Conservation (phyloP, 2,113 vertebrate genomes). For the Salminus brasiliensis region DNA sequence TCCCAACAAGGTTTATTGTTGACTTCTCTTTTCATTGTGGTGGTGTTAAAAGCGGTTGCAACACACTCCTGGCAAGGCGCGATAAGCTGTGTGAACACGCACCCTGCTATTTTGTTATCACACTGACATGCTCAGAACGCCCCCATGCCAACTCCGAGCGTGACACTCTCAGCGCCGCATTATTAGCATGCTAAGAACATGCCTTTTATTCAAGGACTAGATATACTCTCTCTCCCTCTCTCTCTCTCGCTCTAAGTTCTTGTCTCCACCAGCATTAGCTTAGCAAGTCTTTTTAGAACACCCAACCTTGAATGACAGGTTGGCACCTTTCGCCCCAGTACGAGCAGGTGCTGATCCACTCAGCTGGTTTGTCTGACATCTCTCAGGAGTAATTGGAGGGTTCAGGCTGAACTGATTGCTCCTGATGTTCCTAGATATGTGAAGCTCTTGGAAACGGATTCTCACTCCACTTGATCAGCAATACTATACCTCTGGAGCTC, state of each 20-base stretch:
- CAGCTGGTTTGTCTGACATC: slow-evolving; percentile 59
- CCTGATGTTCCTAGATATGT: slow-evolving; percentile 50
- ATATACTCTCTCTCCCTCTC: slow-evolving; percentile 40
- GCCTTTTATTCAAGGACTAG: slow-evolving; percentile 63
- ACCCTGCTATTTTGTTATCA: slow-evolving; percentile 74
- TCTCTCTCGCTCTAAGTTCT: slow-evolving; percentile 6
- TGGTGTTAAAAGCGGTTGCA: slow-evolving; percentile 61
- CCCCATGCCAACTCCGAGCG: slow-evolving; percentile 60
- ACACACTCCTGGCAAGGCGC: slow-evolving; percentile 64
- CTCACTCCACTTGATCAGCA: slow-evolving; percentile 16
- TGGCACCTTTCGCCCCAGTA: slow-evolving; percentile 51
- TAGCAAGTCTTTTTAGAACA: slow-evolving; percentile 18
- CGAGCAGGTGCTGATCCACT: slow-evolving; percentile 66
- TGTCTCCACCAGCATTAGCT: slow-evolving; percentile 29
- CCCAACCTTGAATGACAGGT: slow-evolving; percentile 61
- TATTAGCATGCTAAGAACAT: slow-evolving; percentile 67
- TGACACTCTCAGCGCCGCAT: slow-evolving; percentile 60
- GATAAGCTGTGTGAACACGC: slow-evolving; percentile 74
- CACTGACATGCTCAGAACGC: slow-evolving; percentile 67
- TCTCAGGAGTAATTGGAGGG: slow-evolving; percentile 54
- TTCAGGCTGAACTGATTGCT: slow-evolving; percentile 57
- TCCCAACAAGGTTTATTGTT: slow-evolving; percentile 43
- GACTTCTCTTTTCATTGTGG: slow-evolving; percentile 53
- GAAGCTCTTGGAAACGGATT: slow-evolving; percentile 35
- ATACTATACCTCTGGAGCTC: slow-evolving; percentile 7